Base-by-base conservation (phyloP, 1,140 invertebrate genomes). In the Drosophila nasuta region DNA sequence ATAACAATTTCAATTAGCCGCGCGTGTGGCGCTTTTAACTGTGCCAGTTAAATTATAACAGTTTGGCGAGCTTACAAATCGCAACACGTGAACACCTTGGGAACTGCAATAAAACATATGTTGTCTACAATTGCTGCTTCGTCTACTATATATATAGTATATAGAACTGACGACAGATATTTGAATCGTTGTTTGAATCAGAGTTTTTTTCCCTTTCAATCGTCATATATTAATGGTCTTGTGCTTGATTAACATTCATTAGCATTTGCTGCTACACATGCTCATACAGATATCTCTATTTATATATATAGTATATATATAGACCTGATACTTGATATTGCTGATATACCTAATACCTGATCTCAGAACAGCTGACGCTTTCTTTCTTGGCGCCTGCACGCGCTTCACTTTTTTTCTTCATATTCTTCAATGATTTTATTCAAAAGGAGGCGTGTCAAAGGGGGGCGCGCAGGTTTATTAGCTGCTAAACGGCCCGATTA, bases 181-280 rank as follows among this genome's bases (percentile, higher is more conserved):
- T 57, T 57, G 35, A 41, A 51, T 15, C 20, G 20, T 5, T 28
- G 49, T 17, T 64, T 59, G 17, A 51, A n/a, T 43, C 45, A 51
- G 20, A 25, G 48, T 54, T 57, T 51, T 43, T 35, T 8, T 25
- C 54, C 54, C 33, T 51, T 56, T 38, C 57, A 56, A 56, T 35
- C 58, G 49, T 62, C 66, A 63, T 56, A 56, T 63, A 43, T 56
- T 56, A 56, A 30, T 56, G 41, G 25, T 54, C 58, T 69, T 69
- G 65, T 75, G 72, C 43, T 69, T 25, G 43, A 70, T 75, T 75
- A 75, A 70, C 72, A 75, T 70, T 62, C 8, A 75, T 75, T 75
- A 75, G 58, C 72, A 75, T 75, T 49, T 41, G 41, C 8, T 10
- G 35, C 35, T 38, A 38, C 49, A 49, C 51, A 46, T n/a, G n/a